Base-by-base conservation (phyloP, 2,888 invertebrate genomes). In the Rhagium mordax region DNA sequence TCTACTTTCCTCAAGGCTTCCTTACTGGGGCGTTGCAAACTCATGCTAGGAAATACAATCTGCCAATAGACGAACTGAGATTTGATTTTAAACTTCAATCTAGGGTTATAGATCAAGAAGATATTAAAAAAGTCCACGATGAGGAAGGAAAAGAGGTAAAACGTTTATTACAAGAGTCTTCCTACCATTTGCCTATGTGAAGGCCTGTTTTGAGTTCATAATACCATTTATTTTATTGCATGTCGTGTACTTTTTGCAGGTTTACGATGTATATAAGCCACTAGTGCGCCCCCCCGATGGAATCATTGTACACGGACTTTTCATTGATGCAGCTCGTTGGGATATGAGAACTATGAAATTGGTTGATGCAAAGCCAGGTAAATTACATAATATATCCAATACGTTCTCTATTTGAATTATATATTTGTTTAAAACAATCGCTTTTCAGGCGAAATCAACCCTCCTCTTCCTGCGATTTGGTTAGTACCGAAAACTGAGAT, bases 1-100 rank as follows among this genome's bases (percentile, higher is more conserved):
- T 98, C 84, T 98, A 95, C 88, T 98, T 98, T 86, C 97, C 97
- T 0, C 97, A 98, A 89, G 96, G 97, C 5, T 94, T 98, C 86
- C 90, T 98, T 70, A 98, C 98, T 0, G 97, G 96, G 27, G 92
- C 95, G 59, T 89, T 97, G 82, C 98, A 98, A 89, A 95, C 97
- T 5, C 95, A 93, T 87, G 96, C 98, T 4, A 91, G 98, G 59
- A 94, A 94, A 80, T 94, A 95, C 83, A 92, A 93, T 68, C 91
- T 96, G 51, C 96, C 98, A 1, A 97, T 98, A 64, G 97, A 98
- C 88, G 91, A 92, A 61, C 88, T 96, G 3, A 91, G 93, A 85
- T 95, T 96, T 85, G 95, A 97, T 86, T 97, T 96, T 86, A 86
- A 88, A n/a, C 90, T 95, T 16, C 78, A 83, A 65, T 86, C 89